phyloP scores from a whole-genome alignment of 2,888 invertebrate genomes.

The Tenthredo livida region DNA sequence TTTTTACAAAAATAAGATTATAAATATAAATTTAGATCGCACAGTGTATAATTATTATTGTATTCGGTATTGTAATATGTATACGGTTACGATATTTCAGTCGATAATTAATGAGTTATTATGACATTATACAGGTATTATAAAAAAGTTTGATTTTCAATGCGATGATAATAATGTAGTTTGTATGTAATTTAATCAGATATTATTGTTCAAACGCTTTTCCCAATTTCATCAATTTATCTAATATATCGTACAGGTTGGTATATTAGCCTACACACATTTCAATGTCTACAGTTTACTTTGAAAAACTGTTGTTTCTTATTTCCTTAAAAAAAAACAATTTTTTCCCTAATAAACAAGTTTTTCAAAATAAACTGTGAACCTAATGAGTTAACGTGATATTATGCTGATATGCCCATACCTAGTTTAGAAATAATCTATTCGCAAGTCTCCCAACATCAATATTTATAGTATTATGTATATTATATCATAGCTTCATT shows the following conservation, averaged over 20 bases:
- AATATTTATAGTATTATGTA: not conserved
- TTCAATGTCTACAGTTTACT: not conserved
- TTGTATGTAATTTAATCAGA: not conserved
- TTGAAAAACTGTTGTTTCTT: not conserved
- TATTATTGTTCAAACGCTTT: not conserved
- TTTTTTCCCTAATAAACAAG: not conserved
- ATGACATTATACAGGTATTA: not conserved
- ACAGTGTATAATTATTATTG: conserved; percentile 51
- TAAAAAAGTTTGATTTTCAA: conserved; percentile 6
- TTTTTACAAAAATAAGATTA: conserved; percentile 72
- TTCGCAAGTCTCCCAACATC: not conserved
- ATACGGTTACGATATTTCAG: conserved; percentile 52
- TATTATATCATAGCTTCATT: conserved; percentile 2
- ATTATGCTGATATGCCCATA: not conserved
- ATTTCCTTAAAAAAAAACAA: too few species aligned
- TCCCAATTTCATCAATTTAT: not conserved
- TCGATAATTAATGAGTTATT: conserved; percentile 40
- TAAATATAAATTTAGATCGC: conserved; percentile 65
- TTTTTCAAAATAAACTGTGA: conserved; percentile 8
- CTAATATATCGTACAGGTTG: conserved; percentile 2
- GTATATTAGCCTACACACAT: not conserved
- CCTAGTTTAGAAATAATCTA: not conserved
- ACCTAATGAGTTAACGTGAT: not conserved
- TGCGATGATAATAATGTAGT: not conserved
- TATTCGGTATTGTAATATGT: conserved; percentile 53